Evolutionary conservation across 1,140 invertebrate genomes (phyloP), one percentile per base, ranked within the genome.

Genomic region (Akabosia matsudoensis): DNA sequence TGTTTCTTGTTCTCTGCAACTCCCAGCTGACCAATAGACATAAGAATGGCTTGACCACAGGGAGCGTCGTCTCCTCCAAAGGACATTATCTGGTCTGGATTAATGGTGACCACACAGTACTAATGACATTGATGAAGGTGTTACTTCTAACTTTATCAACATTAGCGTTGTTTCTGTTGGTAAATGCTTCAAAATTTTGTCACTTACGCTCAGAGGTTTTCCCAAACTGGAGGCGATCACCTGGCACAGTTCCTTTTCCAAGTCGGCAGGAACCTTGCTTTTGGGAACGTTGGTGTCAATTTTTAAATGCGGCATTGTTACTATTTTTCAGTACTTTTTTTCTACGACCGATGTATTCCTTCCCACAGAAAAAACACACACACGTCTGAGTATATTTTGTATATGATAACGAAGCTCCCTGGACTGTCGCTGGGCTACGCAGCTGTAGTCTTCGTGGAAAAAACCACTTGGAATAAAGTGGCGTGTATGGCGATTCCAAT

Each of bases 11-110:
- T 92, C 80, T 90, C 86, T 70, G 88, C 85, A 22, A 88, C 85
- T 2, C 89, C 89, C n/a, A 92, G 83, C 52, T 86, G 83, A 1
- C 90, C 90, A 82, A 91, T 90, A 28, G 89, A 89, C 85, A 88
- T 88, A 7, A 92, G 82, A 56, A 84, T 86, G 1, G 86, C 88
- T 77, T 87, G 85, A 1, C 87, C 91, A 82, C 89, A 90, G 0
- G 90, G 90, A 13, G 88, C 88, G 74, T 84, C 86, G n/a, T 84
- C 85, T 2, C 90, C 90, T 30, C 88, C 89, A 84, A 88, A 91
- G 31, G 84, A 86, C 87, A 91, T 89, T 51, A 85, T 82, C 31
- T 89, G 85, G n/a, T 67, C 61, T 7, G 61, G 61, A 31, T 67
- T 67, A 22, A 67, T 84, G 45, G 87, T 86, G 14, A 89, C 89